Evolutionary conservation across 2,888 invertebrate species (phyloP).

Genomic region (Agrochola litura): DNA sequence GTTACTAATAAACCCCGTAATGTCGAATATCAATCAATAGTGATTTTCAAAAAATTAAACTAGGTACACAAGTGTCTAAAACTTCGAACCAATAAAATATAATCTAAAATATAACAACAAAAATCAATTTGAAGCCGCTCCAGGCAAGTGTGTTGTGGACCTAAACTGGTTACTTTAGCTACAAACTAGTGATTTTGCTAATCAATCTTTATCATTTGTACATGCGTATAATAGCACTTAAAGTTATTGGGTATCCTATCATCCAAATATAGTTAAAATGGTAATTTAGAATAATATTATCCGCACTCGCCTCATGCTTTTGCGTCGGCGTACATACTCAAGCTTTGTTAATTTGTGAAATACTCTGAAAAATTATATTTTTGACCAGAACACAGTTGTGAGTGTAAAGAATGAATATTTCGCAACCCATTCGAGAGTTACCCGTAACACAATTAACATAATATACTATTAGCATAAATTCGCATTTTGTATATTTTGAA

Average conservation of each 20-base stretch:
- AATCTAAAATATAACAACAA: slow-evolving; percentile 89
- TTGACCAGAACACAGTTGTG: slow-evolving; percentile 15
- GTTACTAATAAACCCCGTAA: slow-evolving; percentile 66
- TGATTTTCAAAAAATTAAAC: slow-evolving; percentile 80
- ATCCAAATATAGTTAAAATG: slow-evolving; percentile 80
- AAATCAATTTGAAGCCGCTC: slow-evolving; percentile 79
- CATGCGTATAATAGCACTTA: slow-evolving; percentile 88
- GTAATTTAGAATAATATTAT: slow-evolving; percentile 86
- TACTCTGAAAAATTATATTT: slow-evolving; percentile 3
- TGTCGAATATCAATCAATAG: slow-evolving; percentile 75
- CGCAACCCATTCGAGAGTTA: slow-evolving; percentile 63
- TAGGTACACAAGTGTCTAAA: slow-evolving; percentile 82
- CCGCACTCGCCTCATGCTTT: slow-evolving; percentile 51
- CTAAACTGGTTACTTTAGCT: slow-evolving; percentile 73
- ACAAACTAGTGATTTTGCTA: slow-evolving; percentile 85
- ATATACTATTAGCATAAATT: slow-evolving; percentile 73
- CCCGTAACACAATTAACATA: slow-evolving; percentile 63
- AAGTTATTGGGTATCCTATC: slow-evolving; percentile 78
- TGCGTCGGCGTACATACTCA: slow-evolving; percentile 28
- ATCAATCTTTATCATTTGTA: slow-evolving; percentile 87
- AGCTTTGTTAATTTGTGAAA: slow-evolving; percentile 45
- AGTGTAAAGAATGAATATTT: slow-evolving; percentile 23
- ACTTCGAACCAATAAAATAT: slow-evolving; percentile 85
- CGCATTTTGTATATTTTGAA: slow-evolving; percentile 70
- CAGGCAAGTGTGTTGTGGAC: slow-evolving; percentile 72